These are phyloP conservation scores for Lucinisca nassula DNA, from an alignment of 2,888 invertebrate species.

Conservation along the genomic window DNA sequence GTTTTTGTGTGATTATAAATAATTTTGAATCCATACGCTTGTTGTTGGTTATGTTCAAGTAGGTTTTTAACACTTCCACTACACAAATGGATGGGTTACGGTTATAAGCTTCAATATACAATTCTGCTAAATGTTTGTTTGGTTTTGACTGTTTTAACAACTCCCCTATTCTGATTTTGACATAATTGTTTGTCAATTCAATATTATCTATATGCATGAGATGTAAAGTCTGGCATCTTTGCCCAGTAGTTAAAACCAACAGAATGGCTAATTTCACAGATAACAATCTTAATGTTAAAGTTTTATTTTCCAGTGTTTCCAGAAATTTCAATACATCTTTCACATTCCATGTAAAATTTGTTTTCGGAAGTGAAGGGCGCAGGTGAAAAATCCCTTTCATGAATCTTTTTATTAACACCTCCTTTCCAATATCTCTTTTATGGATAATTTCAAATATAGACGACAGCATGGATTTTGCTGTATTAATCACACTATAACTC, in stretches of 20 bases:
- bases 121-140: neutral
- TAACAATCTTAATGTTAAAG: neutral
- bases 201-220: neutral
- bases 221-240: neutral
- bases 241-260: neutral
- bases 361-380: neutral
- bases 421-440: neutral
- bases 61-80: neutral
- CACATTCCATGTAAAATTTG: constrained; percentile 9
- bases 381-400: constrained; percentile 28
- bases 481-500: neutral
- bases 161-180: neutral
- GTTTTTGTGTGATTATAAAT: neutral
- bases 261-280: neutral
- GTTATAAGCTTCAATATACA: neutral
- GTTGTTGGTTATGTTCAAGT: neutral
- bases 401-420: neutral
- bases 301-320: neutral
- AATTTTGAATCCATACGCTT: neutral
- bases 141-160: neutral
- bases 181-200: neutral
- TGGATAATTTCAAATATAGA: neutral
- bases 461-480: neutral
- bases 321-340: neutral
- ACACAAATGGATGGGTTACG: neutral